Evolutionary conservation across 2,113 vertebrate genomes (phyloP), one percentile per base, ranked within the genome.

Genomic region (Garra rufa): DNA sequence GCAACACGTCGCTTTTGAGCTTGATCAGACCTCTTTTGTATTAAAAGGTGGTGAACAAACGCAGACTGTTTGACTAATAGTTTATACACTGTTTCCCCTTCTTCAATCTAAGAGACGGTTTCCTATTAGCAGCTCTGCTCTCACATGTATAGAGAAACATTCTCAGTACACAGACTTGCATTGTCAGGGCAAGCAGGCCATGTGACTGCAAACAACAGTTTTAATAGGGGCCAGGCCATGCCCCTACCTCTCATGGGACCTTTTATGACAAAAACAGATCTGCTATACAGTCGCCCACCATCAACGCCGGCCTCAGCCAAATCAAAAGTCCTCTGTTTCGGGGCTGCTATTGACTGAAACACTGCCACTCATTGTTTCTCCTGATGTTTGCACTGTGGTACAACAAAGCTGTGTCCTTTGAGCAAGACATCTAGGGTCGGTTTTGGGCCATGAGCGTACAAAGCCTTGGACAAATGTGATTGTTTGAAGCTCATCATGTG

Each of bases 151-250:
- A 13, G 52, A 30, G 61, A 82, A 79, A 70, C 73, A 74, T 76
- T 75, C 46, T n/a, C 79, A 65, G 43, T 46, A 81, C 70, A 75
- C 65, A 85, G 92, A 88, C 89, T 87, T 91, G 90, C 89, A 93
- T 94, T 94, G 93, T 94, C 92, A 91, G 86, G 59, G 38, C 88
- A 70, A 87, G 83, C 85, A 82, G 91, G 89, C 89, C 93, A 94
- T 94, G 92, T 94, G 93, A 94, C 91, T 92, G 88, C 91, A 88
- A 91, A 90, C 93, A 91, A 92, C 90, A 90, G 30, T 28, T 75
- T 81, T 84, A 86, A 91, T 91, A 85, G 83, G n/a, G 55, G 70
- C 50, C 38, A 61, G 69, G 13, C 50, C 79, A 82, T 82, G 79
- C 63, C 69, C 9, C 70, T 81, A n/a, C 38, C 74, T 57, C 80